Percentiles rank a stretch among this genome's conserved stretches.
phyloP scores from a whole-genome alignment of 2,888 invertebrate genomes.

The Drosophila monieri region DNA sequence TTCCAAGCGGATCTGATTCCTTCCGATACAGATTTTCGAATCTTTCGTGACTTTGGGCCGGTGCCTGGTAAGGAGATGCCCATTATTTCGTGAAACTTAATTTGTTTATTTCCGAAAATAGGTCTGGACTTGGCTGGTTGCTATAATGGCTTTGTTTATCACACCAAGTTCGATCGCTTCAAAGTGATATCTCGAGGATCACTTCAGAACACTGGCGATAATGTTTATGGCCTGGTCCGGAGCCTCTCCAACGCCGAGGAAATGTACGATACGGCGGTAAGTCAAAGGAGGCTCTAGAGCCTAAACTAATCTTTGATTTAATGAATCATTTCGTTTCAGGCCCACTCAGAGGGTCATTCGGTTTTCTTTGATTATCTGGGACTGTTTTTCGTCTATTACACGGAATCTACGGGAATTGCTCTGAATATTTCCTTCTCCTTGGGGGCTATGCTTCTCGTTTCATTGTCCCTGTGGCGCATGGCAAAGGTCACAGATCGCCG shows the following conservation, averaged over 20 bases:
- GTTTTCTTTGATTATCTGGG: conserved; percentile 91
- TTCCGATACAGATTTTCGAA: conserved; percentile 89
- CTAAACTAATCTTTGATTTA: neutral
- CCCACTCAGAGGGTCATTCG: conserved; percentile 83
- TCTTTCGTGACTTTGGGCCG: conserved; percentile 87
- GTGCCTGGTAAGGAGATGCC: conserved; percentile 85
- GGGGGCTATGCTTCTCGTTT: conserved; percentile 77
- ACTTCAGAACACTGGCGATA: conserved; percentile 90
- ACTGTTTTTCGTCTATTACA: conserved; percentile 87
- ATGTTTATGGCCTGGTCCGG: conserved; percentile 86
- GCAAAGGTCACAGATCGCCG: conserved; percentile 53
- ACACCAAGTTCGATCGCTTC: conserved; percentile 89
- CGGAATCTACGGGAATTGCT: conserved; percentile 83
- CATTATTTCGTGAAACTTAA: neutral
- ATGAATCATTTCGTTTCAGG: conserved; percentile 64
- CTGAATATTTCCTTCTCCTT: conserved; percentile 82
- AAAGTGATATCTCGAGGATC: conserved; percentile 87
- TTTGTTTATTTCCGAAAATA: conserved; percentile 59
- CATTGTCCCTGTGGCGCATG: conserved; percentile 74
- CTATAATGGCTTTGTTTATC: conserved; percentile 90
- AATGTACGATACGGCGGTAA: conserved; percentile 76
- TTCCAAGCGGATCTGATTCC: conserved; percentile 88
- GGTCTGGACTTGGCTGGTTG: conserved; percentile 90
- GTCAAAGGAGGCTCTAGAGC: conserved; percentile 1
- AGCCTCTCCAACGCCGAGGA: conserved; percentile 84